Base-by-base conservation (phyloP, 2,113 vertebrate genomes). In the Syngnathus scovelli region DNA sequence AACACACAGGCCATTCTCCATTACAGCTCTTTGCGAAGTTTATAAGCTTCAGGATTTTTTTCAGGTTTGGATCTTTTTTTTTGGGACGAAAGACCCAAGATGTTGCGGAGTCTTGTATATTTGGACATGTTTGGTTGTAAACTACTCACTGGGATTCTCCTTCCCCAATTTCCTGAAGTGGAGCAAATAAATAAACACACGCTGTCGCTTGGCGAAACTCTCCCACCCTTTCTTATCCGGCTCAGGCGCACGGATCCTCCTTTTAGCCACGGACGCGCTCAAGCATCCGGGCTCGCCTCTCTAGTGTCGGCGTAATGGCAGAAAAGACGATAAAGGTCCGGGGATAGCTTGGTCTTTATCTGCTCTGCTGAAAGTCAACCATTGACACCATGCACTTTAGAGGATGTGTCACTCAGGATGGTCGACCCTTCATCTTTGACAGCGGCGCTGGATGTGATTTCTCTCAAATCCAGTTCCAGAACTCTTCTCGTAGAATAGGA, bases 331-430 rank as follows among this genome's bases (percentile, higher is more conserved):
- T 90, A 91, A 89, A 90, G 39, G 88, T 83, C 78, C 86, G 82
- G 81, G 81, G 80, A 66, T 36, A 84, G 77, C 76, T 65, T 71
- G 62, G 51, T 82, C 86, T 62, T 90, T 90, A 92, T 91, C 90
- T 87, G 68, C 80, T 78, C 78, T 83, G 88, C 88, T 92, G 90
- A 92, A 90, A 92, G 90, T 89, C 83, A 75, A 81, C 89, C 79
- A 90, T 91, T 91, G 88, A 92, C 90, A 90, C 90, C 49, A 80
- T 69, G 87, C 91, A 91, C 89, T 92, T 91, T 90, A 86, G 87
- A 91, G 90, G 90, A 91, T 90, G 90, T 90, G 82, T 87, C 89
- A 90, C 89, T 90, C 90, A 87, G 80, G 82, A 70, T 72, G 71
- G 83, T 85, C 79, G 74, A 81, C 83, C 76, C 78, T 70, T 78